Evolutionary conservation across 2,888 invertebrate species (phyloP).

Genomic region (Leptopterna dolabrata): DNA sequence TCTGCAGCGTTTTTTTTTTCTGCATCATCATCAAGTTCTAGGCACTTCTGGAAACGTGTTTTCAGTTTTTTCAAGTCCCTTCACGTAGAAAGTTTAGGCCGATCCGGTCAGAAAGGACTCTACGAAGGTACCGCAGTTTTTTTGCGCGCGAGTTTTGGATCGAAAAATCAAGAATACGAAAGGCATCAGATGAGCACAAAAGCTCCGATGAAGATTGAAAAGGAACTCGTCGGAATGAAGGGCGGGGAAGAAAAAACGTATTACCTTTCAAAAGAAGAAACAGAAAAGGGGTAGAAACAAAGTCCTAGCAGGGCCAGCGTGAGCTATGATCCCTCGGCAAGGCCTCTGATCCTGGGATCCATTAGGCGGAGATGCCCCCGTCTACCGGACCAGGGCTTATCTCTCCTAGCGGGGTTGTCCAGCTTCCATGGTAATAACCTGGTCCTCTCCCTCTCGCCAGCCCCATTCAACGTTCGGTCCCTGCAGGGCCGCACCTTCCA

Average conservation of each 20-base stretch:
- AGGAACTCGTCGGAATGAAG: not conserved
- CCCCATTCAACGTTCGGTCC: not conserved
- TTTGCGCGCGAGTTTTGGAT: too few species aligned
- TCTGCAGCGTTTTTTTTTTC: too few species aligned
- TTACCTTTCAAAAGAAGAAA: not conserved
- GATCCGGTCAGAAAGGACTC: too few species aligned
- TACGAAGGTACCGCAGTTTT: too few species aligned
- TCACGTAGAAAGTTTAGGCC: too few species aligned
- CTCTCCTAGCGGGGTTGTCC: not conserved
- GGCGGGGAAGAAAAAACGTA: not conserved
- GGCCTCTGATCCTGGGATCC: slow-evolving; percentile 11
- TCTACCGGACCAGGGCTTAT: not conserved
- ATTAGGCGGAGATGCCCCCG: slow-evolving; percentile 22
- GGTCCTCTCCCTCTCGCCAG: not conserved
- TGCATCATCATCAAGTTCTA: too few species aligned
- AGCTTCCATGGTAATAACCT: slow-evolving; percentile 20
- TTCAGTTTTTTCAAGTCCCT: too few species aligned
- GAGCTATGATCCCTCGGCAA: slow-evolving; percentile 9
- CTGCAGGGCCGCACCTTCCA: too few species aligned
- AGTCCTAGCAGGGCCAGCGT: not conserved
- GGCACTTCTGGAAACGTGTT: too few species aligned
- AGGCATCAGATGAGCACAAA: too few species aligned
- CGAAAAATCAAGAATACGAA: too few species aligned
- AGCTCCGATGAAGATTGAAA: not conserved
- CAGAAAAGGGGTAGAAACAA: not conserved